Evolutionary conservation across 2,888 invertebrate species (phyloP), one percentile per base, ranked within the genome.

Genomic region (Cephus sareptanus): DNA sequence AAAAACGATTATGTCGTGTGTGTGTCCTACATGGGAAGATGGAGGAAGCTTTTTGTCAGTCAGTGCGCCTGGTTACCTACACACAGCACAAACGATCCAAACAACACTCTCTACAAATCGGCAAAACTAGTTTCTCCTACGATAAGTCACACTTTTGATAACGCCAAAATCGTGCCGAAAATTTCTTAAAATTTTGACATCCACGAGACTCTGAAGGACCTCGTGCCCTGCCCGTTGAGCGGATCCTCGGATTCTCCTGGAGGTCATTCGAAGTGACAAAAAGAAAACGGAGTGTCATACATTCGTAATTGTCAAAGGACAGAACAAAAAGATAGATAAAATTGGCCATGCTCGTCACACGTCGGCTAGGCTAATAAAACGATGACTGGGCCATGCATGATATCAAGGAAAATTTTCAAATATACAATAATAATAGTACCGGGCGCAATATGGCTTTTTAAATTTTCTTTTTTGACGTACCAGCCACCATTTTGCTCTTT

Each of bases 401-500:
- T 40, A 69, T 77, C 34, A 81, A 82, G 74, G 56, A 74, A 69
- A 76, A 79, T 77, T 75, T 69, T 68, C 68, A 73, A 75, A 73
- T 34, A 30, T 37, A 77, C 31, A 76, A 34, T 34, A 23, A 75
- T 15, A 71, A 77, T 33, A 71, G 40, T 56, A 9, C 23, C 56
- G 56, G 56, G 56, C 56, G 15, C 15, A 23, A 23, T 23, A 6
- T 23, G 40, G 23, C 15, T 2, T 15, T 40, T 40, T 1, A 40
- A 23, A 23, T 4, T 4, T 40, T 40, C 3, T 40, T 34, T 34
- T n/a, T 30, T 9, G 31, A 92, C 94, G 93, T 94, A 98, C 98
- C 98, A 92, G 98, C 98, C 87, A 98, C 97, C 91, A 97, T 96
- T 94, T 97, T 97, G 93, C 97, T 98, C 94, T 97, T 97, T 92